Evolutionary conservation across 2,113 vertebrate genomes (phyloP), one percentile per base, ranked within the genome.

Genomic region (Pluvianellus socialis): DNA sequence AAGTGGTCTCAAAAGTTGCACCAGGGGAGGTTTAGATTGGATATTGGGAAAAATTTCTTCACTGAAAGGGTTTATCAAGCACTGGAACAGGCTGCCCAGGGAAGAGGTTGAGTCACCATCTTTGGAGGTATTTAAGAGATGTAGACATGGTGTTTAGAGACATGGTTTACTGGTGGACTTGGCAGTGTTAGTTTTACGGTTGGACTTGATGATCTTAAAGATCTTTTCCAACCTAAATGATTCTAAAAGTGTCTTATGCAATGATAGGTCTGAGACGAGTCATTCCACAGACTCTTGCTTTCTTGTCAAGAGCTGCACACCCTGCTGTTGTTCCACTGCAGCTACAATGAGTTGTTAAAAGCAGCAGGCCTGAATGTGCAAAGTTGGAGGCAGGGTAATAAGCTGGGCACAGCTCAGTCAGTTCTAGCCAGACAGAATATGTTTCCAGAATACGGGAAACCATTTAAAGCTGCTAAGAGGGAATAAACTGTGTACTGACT

Each of bases 291-390:
- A 13, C 21, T 76, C 52, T 42, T 66, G 28, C 22, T 82, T 35
- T 33, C 45, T 47, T 27, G 28, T 42, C 33, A 35, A 28, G 80
- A n/a, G 22, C 59, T 79, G 30, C 28, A 14, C 32, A 18, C 21
- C 26, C 10, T 55, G 12, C 9, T 0, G 0, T 11, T 52, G 26
- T 65, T 38, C 45, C 19, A 14, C 7, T 56, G 62, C 33, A 62
- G 20, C 10, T 32, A 13, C 45, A 58, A 6, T 9, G 19, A 35
- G 19, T 33, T 45, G 20, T 66, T 72, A 52, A 45, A 74, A 55
- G n/a, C 4, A 85, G 52, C 22, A 59, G 23, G 9, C 47, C 38
- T 59, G 45, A 92, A 17, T 7, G 2, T 23, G 27, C 9, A 10
- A 13, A 68, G 27, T 2, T 62, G 71, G 73, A 85, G 26, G 27